A percentile compares a stretch with the other conserved stretches of the same genome.
These are phyloP conservation scores for Taxidea taxus DNA, from an alignment of 2,113 vertebrate genomes.

Conservation along the genomic window DNA sequence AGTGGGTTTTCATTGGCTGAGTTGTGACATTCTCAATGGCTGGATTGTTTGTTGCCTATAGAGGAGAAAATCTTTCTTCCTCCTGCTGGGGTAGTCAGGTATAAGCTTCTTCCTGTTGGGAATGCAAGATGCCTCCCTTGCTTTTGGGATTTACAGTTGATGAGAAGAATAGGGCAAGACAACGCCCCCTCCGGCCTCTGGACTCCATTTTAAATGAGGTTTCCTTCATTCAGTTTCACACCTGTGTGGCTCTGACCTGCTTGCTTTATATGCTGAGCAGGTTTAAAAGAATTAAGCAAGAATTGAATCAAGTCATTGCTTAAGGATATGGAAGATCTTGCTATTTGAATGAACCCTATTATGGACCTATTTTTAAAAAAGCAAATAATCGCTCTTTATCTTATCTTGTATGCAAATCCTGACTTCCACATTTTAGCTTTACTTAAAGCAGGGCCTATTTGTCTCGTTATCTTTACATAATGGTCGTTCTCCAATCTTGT, in stretches of 20 bases:
- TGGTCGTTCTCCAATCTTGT: not conserved
- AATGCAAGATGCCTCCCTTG: not conserved
- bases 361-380: not conserved
- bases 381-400: not conserved
- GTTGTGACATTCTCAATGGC: not conserved
- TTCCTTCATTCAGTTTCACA: not conserved
- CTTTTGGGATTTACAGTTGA: not conserved
- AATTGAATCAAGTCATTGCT: not conserved
- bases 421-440: constrained; percentile 31
- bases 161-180: not conserved
- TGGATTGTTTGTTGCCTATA: not conserved
- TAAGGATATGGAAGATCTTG: not conserved
- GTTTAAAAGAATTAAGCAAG: not conserved
- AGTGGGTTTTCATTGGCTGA: not conserved
- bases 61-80: not conserved
- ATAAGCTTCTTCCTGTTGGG: not conserved
- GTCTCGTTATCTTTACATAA: constrained; percentile 38
- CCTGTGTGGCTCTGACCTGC: not conserved
- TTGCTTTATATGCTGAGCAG: not conserved
- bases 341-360: not conserved
- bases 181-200: not conserved
- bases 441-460: not conserved
- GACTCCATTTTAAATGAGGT: not conserved
- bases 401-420: constrained; percentile 19
- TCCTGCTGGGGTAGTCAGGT: not conserved